phyloP scores from a whole-genome alignment of 2,797 vertebrate species.

The Acestrorhynchus altus region DNA sequence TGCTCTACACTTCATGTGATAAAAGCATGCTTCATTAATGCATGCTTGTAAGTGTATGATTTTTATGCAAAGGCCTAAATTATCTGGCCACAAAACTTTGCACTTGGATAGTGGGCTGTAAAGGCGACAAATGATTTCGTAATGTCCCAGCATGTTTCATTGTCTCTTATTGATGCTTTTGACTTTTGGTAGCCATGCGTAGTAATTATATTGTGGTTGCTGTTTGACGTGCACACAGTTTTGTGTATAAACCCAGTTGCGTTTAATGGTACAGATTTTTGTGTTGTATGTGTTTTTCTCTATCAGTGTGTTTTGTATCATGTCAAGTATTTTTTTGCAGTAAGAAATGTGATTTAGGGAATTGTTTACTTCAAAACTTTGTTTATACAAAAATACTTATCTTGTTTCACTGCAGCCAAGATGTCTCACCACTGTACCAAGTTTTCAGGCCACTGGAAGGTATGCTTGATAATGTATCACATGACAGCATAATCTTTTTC shows the following conservation, averaged over 20 bases:
- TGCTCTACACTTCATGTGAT: not conserved
- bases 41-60: not conserved
- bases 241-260: not conserved
- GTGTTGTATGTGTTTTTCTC: not conserved
- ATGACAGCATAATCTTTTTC: not conserved
- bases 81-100: not conserved
- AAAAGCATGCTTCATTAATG: not conserved
- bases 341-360: not conserved
- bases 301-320: not conserved
- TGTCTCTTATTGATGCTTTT: not conserved
- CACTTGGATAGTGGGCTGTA: not conserved
- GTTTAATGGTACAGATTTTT: not conserved
- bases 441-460: constrained; percentile 94
- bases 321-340: not conserved
- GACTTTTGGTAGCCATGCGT: not conserved
- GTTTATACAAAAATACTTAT: constrained; percentile 16
- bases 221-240: not conserved
- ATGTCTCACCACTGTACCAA: constrained; percentile 92
- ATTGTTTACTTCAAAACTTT: too few relatives aligned
- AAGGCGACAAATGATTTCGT: not conserved
- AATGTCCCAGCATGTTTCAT: too few relatives aligned
- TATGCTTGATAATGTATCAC: constrained; percentile 63
- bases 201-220: not conserved
- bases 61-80: not conserved
- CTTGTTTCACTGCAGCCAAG: constrained; percentile 64